These are phyloP conservation scores for Holocentrus rufus DNA, from an alignment of 2,797 vertebrate genomes.

Conservation along the genomic window DNA sequence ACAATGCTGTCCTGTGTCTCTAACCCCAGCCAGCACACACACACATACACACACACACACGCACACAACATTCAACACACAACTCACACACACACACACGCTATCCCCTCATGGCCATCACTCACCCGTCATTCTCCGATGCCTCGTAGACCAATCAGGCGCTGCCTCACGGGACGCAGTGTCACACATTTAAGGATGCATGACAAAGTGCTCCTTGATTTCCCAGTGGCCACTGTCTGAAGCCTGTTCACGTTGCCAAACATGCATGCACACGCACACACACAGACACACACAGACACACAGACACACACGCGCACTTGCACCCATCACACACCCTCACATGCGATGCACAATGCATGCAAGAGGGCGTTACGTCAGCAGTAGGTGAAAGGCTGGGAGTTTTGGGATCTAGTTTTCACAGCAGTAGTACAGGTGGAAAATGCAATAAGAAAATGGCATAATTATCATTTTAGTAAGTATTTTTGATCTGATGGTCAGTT, in stretches of 20 bases:
- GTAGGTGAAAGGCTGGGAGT: conserved; percentile 42
- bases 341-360: conserved; percentile 67
- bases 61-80: conserved; percentile 32
- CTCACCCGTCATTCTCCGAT: conserved; percentile 81
- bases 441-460: neutral
- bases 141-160: conserved; percentile 85
- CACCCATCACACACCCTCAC: conserved; percentile 53
- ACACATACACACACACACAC: conserved; percentile 42
- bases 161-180: conserved; percentile 81
- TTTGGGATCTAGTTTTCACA: neutral
- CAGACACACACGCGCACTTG: conserved; percentile 20
- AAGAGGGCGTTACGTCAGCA: conserved; percentile 62
- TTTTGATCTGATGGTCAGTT: conserved; percentile 6
- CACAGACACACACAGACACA: conserved; percentile 24
- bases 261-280: conserved; percentile 44
- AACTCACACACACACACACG: conserved; percentile 57
- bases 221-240: conserved; percentile 84
- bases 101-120: conserved; percentile 80
- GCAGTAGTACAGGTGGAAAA: conserved; percentile 28
- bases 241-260: conserved; percentile 70
- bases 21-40: conserved; percentile 70
- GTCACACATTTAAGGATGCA: conserved; percentile 88
- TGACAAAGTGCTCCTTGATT: conserved; percentile 88
- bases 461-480: neutral
- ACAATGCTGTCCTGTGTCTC: conserved; percentile 78